A percentile compares a stretch with the other conserved stretches of the same genome.
Conservation (phyloP, 2,797 vertebrate species). For the Darevskia nairensis region DNA sequence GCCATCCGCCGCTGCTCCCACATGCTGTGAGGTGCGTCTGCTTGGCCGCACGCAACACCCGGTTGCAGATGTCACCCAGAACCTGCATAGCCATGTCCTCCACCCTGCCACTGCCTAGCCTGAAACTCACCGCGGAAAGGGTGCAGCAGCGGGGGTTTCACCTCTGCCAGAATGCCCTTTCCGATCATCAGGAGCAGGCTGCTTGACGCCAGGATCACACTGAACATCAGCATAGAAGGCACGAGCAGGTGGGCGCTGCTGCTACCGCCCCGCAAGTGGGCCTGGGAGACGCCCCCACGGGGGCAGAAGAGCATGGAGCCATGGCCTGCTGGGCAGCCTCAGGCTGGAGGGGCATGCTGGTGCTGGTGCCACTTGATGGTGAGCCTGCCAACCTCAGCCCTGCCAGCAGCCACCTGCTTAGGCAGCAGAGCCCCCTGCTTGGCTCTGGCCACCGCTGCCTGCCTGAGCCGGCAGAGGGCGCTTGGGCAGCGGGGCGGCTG, state of each 20-base stretch:
- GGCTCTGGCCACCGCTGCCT: conserved; percentile 45
- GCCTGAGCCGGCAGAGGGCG: conserved; percentile 55
- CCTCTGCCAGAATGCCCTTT: conserved; percentile 89
- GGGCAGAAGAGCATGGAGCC: too few species aligned
- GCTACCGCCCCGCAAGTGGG: too few species aligned
- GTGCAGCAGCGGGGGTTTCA: conserved; percentile 86
- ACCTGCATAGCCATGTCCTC: conserved; percentile 86
- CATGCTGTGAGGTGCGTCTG: conserved; percentile 85
- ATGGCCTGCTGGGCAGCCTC: too few species aligned
- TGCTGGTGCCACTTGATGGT: too few species aligned
- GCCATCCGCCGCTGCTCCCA: conserved; percentile 87
- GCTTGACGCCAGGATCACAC: conserved; percentile 94
- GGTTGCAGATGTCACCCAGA: conserved; percentile 89
- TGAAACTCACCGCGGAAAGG: conserved; percentile 72
- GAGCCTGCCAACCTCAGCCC: too few species aligned
- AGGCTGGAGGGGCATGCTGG: too few species aligned
- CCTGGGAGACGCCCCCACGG: not conserved
- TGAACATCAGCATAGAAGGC: conserved; percentile 94
- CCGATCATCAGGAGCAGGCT: conserved; percentile 97
- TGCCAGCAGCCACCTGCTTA: conserved; percentile 36
- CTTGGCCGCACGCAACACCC: conserved; percentile 89
- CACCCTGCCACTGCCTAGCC: conserved; percentile 16
- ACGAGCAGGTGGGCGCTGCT: conserved; percentile 80
- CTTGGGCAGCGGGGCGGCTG: not conserved
- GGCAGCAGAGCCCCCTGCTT: conserved; percentile 39